These are phyloP conservation scores for Troides oblongomaculatus DNA, from an alignment of 2,888 invertebrate species.

Conservation along the genomic window DNA sequence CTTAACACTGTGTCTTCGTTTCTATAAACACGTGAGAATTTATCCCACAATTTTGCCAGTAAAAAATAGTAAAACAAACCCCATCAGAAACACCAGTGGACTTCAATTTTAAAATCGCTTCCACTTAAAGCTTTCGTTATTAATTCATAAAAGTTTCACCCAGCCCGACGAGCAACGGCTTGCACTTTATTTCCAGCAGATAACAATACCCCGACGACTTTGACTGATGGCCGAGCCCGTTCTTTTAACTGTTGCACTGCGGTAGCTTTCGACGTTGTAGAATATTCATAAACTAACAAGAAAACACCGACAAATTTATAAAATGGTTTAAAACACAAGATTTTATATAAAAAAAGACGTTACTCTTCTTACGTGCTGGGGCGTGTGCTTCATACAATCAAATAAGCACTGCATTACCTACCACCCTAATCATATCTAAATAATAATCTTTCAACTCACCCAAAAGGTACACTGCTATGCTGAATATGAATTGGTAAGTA, in stretches of 20 bases:
- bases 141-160: constrained; percentile 61
- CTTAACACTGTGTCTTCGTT: too few species aligned
- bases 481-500: too few species aligned
- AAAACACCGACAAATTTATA: not conserved
- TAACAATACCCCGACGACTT: constrained; percentile 66
- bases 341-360: too few species aligned
- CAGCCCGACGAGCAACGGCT: constrained; percentile 45
- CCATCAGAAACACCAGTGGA: not conserved
- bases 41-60: not conserved
- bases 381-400: too few species aligned
- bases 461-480: too few species aligned
- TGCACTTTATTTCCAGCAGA: constrained; percentile 59
- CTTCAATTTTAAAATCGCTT: not conserved
- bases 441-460: too few species aligned
- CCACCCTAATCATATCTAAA: too few species aligned
- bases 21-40: too few species aligned
- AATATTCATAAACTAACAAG: not conserved
- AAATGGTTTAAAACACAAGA: not conserved
- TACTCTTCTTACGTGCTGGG: too few species aligned
- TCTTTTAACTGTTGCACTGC: constrained; percentile 7
- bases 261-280: not conserved
- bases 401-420: too few species aligned
- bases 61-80: not conserved
- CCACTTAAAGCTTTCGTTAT: constrained; percentile 39
- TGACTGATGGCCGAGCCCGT: constrained; percentile 55